Evolutionary conservation across 2,888 invertebrate genomes (phyloP), one percentile per base, ranked within the genome.

Genomic region (Exephanes ischioxanthus): DNA sequence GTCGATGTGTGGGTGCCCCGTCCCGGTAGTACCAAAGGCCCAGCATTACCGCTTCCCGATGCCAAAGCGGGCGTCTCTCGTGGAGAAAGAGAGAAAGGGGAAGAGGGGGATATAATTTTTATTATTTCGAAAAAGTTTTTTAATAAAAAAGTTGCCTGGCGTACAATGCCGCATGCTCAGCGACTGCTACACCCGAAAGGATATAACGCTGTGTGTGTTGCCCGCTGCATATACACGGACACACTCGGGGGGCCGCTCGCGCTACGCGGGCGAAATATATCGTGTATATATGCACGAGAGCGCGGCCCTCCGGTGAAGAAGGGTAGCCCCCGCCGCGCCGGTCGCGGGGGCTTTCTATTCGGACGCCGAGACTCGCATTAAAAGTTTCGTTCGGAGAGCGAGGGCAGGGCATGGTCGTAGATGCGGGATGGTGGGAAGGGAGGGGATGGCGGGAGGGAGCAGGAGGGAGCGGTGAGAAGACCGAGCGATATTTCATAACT

Each of bases 401-500:
- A 19, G 80, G 41, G 51, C 26, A 30, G 9, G 45, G 53, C n/a
- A 6, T 7, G 14, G 16, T 30, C 14, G 37, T 33, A 16, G 37
- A 53, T 22, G 22, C 19, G 41, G 79, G 22, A 80, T 45, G 63
- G 33, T 1, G 33, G 33, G 33, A 6, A 7, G 51, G 73, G 33
- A 26, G 26, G 26, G 26, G 26, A 26, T 26, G 78, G 37, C 63
- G 33, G 48, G n/a, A 30, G 30, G 48, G n/a, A 1, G 26, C 26
- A 41, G 45, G 19, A 68, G 73, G 67, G 41, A 33, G 70, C 30
- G 63, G 80, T 53, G 82, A 82, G 79, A 67, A 58, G 83, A 90
- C 91, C 90, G 92, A 91, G 88, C 93, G 93, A 93, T 93, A 93
- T 93, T 93, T 93, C 93, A 93, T 93, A 93, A 93, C 93, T 93